A percentile compares a stretch with the other conserved stretches of the same genome.
These are phyloP conservation scores for Cynopterus brachyotis DNA, from an alignment of 2,113 vertebrate genomes.

Conservation along the genomic window DNA sequence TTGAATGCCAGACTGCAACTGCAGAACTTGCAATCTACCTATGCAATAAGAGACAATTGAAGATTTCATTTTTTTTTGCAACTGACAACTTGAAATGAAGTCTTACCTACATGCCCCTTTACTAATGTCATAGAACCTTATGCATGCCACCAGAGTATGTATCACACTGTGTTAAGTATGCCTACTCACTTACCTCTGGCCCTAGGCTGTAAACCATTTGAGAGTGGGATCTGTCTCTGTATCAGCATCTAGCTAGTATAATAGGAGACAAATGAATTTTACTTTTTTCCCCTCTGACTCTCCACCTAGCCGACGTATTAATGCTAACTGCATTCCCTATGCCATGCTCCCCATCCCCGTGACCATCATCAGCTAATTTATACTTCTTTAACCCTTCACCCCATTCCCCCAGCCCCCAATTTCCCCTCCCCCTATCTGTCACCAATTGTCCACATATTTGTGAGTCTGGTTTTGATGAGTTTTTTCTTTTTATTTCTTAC, in stretches of 20 bases:
- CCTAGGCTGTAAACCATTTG: background rate
- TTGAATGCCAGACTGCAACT: background rate
- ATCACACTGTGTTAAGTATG: background rate
- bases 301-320: too few species aligned
- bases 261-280: background rate
- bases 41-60: background rate
- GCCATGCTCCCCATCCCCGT: too few species aligned
- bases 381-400: too few species aligned
- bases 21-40: background rate
- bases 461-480: too few species aligned
- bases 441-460: too few species aligned
- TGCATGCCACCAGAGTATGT: background rate
- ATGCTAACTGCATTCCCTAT: too few species aligned
- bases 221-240: background rate
- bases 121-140: background rate
- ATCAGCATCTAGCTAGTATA: too few species aligned
- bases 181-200: background rate
- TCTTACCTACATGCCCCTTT: background rate
- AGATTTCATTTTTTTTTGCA: background rate
- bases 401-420: too few species aligned
- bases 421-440: too few species aligned
- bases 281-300: background rate
- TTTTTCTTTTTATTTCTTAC: too few species aligned
- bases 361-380: too few species aligned
- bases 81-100: background rate